Conservation (phyloP, 2,888 invertebrate genomes). For the Rhamphomyia laevipes region DNA sequence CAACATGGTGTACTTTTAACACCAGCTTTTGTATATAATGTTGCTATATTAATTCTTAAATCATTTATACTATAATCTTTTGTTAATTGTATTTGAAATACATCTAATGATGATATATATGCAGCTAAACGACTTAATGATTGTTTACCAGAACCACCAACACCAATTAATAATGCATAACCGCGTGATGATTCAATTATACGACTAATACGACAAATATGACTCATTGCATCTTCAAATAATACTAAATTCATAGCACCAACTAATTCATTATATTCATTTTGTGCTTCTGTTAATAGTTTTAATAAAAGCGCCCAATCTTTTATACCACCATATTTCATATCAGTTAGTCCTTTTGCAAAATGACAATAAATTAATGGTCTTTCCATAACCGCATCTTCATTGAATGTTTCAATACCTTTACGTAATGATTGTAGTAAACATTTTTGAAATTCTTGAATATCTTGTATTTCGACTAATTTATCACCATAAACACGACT, state of each 20-base stretch:
- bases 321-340: constrained; percentile 73
- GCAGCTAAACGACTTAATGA: constrained; percentile 78
- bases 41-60: constrained; percentile 59
- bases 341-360: constrained; percentile 80
- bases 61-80: constrained; percentile 79
- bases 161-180: constrained; percentile 84
- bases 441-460: constrained; percentile 59
- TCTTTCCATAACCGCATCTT: constrained; percentile 53
- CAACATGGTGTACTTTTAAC: constrained; percentile 73
- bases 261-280: constrained; percentile 77
- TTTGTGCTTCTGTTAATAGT: constrained; percentile 66
- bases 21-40: constrained; percentile 76
- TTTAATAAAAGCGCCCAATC: constrained; percentile 60
- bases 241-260: constrained; percentile 89
- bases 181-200: constrained; percentile 87
- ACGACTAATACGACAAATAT: constrained; percentile 83
- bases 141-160: constrained; percentile 92
- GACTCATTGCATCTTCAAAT: constrained; percentile 90
- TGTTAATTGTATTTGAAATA: constrained; percentile 84
- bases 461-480: constrained; percentile 68
- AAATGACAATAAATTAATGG: constrained; percentile 90
- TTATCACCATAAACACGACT: constrained; percentile 87
- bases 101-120: constrained; percentile 82
- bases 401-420: constrained; percentile 59
- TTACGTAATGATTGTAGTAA: constrained; percentile 68